Evolutionary conservation across 2,113 vertebrate species (phyloP), one percentile per base, ranked within the genome.

Genomic region (Centropus bengalensis): DNA sequence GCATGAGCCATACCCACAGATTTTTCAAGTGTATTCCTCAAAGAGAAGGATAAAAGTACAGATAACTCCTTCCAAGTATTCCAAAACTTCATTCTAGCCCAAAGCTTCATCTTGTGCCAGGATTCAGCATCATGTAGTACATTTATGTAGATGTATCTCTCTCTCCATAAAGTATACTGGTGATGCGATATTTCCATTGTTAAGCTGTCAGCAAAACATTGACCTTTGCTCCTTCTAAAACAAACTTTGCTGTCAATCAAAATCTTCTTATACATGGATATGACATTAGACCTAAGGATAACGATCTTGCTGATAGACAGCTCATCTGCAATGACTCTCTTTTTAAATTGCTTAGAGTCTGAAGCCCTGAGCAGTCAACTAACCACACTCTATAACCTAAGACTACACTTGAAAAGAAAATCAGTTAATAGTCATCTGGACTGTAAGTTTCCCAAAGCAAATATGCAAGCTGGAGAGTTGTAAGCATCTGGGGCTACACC

Each of bases 191-290:
- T 95, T 96, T 83, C 94, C 63, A 93, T 97, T 97, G 96, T 97
- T 62, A 42, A 87, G 88, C 94, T 97, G 96, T 97, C 96, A 96
- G 70, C 0, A 1, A 89, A 96, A 95, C 0, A 8, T 30, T 96
- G 96, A 96, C 96, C 96, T 96, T 94, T 97, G 91, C 81, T 86
- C 95, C 88, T 95, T 88, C 74, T 59, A 49, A 95, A 94, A 94
- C 91, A 96, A 96, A 94, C 96, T 96, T 96, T 64, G 70, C 90
- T 85, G 96, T 96, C 96, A 97, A 94, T 97, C 96, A 96, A 86
- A 74, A 94, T 59, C 96, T 82, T 80, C 60, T 97, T 94, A 88
- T 74, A 96, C 88, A 96, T 15, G 30, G 90, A 91, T 94, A 96
- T 85, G 93, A 93, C 90, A 90, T 87, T 82, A 96, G 91, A 91